phyloP scores from a whole-genome alignment of 2,113 vertebrate genomes.

The Sakesphorus luctuosus region DNA sequence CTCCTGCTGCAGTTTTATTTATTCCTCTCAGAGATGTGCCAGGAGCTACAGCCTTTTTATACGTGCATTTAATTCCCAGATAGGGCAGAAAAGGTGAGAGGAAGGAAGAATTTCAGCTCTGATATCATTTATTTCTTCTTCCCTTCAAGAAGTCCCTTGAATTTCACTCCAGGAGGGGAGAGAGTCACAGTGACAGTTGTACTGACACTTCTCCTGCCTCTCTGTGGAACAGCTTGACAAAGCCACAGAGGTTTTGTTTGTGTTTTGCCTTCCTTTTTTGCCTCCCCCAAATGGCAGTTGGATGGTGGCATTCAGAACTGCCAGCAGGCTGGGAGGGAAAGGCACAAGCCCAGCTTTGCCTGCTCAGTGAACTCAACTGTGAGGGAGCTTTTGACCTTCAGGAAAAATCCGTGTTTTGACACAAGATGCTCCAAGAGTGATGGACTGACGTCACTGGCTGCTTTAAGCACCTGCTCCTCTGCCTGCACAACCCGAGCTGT shows the following conservation, averaged over 20 bases:
- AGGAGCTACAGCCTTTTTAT: neutral
- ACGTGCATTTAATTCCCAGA: neutral
- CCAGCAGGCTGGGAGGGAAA: neutral
- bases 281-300: constrained; percentile 19
- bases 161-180: neutral
- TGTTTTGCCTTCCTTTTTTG: constrained; percentile 35
- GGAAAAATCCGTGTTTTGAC: constrained; percentile 2
- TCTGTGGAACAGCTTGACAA: constrained; percentile 1
- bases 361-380: neutral
- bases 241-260: neutral
- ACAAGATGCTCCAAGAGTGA: neutral
- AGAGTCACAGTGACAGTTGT: neutral
- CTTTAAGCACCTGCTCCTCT: neutral
- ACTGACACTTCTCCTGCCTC: neutral
- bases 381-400: constrained; percentile 49
- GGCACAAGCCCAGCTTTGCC: neutral
- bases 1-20: neutral
- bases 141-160: neutral
- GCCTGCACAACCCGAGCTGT: neutral
- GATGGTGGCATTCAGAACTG: constrained; percentile 27
- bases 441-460: neutral
- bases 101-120: neutral
- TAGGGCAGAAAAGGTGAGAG: neutral
- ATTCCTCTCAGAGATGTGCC: neutral
- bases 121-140: neutral